Percentiles rank a stretch among this genome's conserved stretches.
Evolutionary conservation across 2,113 vertebrate genomes (phyloP).

Genomic region (Hemibagrus wyckioides): DNA sequence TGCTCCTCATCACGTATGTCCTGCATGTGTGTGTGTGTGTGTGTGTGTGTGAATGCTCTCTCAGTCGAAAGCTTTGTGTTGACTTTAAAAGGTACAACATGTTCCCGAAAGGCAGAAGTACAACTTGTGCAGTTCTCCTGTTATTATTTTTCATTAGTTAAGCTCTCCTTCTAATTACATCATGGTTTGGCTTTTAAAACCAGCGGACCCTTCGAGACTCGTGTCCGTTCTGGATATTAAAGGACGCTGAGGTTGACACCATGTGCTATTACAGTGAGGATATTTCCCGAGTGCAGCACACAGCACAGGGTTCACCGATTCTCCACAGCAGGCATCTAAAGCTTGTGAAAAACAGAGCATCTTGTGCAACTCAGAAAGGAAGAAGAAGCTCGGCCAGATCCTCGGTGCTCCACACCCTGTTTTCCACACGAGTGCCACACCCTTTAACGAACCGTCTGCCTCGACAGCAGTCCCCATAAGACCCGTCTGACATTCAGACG

Average conservation of each 20-base stretch:
- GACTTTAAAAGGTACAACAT: not conserved
- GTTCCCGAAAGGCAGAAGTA: not conserved
- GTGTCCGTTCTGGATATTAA: not conserved
- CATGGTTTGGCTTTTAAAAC: not conserved
- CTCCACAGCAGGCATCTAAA: not conserved
- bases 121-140: not conserved
- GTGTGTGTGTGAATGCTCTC: not conserved
- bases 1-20: not conserved
- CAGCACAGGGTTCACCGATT: too few relatives aligned
- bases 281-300: not conserved
- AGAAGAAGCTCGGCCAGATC: constrained; percentile 9
- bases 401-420: constrained; percentile 1
- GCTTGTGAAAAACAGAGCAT: constrained; percentile 3
- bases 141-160: not conserved
- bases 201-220: not conserved
- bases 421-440: constrained; percentile 6
- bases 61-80: not conserved
- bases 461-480: not conserved
- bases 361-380: not conserved
- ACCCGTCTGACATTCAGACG: not conserved
- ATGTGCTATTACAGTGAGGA: not conserved
- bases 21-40: not conserved
- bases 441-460: constrained; percentile 16
- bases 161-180: not conserved
- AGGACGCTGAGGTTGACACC: not conserved